Evolutionary conservation across 2,888 invertebrate genomes (phyloP), one percentile per base, ranked within the genome.

Genomic region (Patella depressa): DNA sequence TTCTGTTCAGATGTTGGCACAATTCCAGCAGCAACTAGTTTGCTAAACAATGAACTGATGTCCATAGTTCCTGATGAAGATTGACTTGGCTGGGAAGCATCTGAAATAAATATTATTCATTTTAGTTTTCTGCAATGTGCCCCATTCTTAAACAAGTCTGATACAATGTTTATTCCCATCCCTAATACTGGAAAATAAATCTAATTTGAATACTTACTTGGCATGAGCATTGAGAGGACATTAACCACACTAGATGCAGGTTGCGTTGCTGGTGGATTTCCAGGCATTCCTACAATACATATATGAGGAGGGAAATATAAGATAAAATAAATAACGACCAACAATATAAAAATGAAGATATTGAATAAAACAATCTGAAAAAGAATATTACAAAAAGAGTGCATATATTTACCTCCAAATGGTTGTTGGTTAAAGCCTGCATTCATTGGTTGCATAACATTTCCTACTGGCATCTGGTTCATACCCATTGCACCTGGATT

Each of bases 11-110:
- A 69, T 75, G 84, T 82, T 15, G 77, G 80, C 34, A 96, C 94
- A 73, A 96, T 95, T n/a, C 96, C 98, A 2, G 96, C 95, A 0
- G 95, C 95, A 1, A 97, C 95, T 11, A 98, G 92, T 91, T 96
- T 96, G 81, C 96, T 95, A 89, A 97, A 96, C 53, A 98, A 92
- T 83, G 96, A 96, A 80, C 94, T 95, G 45, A 98, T 95, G 87
- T 97, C 96, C 4, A 92, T 70, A 19, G 77, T 71, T n/a, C 74
- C 65, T 70, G 84, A 78, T 73, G 79, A 74, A 45, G 45, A 7
- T 45, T 45, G 45, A 45, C 9, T 45, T 45, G 45, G 45, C 9
- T 45, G 45, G 45, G 45, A 45, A 45, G 45, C 9, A 45, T 45
- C 45, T 45, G 45, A 45, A 45, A 45, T 45, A 45, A 45, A 45